phyloP scores from a whole-genome alignment of 2,888 invertebrate genomes.

The Acanthococcus lagerstroemiae region DNA sequence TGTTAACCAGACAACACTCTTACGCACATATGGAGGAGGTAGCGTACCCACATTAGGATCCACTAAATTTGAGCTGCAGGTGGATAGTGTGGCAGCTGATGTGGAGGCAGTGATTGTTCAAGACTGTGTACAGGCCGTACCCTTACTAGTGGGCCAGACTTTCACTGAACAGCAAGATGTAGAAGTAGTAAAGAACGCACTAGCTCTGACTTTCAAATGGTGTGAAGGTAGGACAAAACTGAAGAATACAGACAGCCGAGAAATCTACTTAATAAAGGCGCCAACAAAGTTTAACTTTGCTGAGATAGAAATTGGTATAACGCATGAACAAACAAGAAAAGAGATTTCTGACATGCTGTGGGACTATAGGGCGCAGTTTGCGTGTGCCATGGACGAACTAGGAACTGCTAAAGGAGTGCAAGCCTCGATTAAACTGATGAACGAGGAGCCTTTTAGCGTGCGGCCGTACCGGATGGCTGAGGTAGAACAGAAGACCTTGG shows the following conservation, averaged over 20 bases:
- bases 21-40: conserved; percentile 35
- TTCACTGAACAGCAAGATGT: conserved; percentile 37
- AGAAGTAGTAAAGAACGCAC: too few species aligned
- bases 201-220: too few species aligned
- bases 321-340: not conserved
- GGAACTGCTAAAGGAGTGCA: not conserved
- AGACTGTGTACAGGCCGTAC: conserved; percentile 34
- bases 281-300: too few species aligned
- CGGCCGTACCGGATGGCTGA: not conserved
- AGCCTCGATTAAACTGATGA: not conserved
- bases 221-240: too few species aligned
- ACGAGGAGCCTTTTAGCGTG: not conserved
- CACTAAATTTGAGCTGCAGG: conserved; percentile 17
- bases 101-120: conserved; percentile 35
- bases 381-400: not conserved
- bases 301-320: too few species aligned
- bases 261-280: too few species aligned
- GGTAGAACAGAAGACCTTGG: not conserved
- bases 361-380: not conserved
- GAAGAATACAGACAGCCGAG: too few species aligned
- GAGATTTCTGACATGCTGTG: not conserved
- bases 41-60: conserved; percentile 31
- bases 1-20: too few species aligned
- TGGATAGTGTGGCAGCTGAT: conserved; percentile 29
- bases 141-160: conserved; percentile 36